Conservation (phyloP, 2,797 vertebrate genomes). For the Salmo trutta region DNA sequence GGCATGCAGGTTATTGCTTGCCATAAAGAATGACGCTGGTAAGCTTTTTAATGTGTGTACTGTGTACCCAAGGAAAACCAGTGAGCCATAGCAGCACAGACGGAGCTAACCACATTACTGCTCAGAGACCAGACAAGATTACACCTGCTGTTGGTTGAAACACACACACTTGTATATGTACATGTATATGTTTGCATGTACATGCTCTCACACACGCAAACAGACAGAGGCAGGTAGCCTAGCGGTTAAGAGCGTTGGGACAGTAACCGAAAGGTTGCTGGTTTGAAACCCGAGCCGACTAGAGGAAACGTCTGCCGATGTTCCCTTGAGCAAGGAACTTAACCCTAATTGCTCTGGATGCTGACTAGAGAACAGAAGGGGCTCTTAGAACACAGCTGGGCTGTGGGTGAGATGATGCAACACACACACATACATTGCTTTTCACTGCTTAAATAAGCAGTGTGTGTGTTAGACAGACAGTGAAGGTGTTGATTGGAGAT, state of each 20-base stretch:
- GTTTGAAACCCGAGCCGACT: too few species aligned
- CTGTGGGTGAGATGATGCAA: slow-evolving; percentile 64
- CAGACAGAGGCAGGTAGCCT: not conserved
- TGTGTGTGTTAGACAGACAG: not conserved
- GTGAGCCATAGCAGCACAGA: slow-evolving; percentile 44
- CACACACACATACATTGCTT: slow-evolving; percentile 4
- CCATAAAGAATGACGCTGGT: slow-evolving; percentile 56
- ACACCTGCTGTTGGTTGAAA: not conserved
- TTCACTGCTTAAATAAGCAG: not conserved
- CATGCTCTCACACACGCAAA: slow-evolving; percentile 1
- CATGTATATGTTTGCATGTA: not conserved
- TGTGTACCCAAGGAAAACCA: slow-evolving; percentile 28
- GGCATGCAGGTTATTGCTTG: slow-evolving; percentile 52
- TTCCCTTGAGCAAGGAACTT: too few species aligned
- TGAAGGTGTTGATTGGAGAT: not conserved
- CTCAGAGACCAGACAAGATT: slow-evolving; percentile 30
- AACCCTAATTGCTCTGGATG: slow-evolving; percentile 11
- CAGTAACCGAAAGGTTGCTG: too few species aligned
- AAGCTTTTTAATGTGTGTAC: slow-evolving; percentile 23
- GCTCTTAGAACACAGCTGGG: slow-evolving; percentile 60
- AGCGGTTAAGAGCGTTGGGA: too few species aligned
- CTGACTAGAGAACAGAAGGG: slow-evolving; percentile 60
- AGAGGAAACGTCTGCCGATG: too few species aligned
- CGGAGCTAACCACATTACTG: slow-evolving; percentile 41
- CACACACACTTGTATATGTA: not conserved